These are phyloP conservation scores for Megaceryle maxima DNA, from an alignment of 2,113 vertebrate genomes.

Conservation along the genomic window DNA sequence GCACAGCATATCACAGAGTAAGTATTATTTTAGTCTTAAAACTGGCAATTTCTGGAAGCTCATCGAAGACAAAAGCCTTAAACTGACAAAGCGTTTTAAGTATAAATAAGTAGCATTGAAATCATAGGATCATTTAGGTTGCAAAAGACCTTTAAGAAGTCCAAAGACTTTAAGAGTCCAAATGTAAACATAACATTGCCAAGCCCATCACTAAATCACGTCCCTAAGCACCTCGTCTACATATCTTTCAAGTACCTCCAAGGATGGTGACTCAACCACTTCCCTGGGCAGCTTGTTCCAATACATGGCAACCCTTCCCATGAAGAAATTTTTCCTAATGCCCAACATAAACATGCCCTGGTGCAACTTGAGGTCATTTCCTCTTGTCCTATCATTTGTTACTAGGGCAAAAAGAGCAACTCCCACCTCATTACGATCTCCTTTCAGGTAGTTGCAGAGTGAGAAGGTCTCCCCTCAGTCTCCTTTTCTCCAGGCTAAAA, in stretches of 20 bases:
- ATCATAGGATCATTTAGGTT: neutral
- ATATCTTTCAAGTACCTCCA: neutral
- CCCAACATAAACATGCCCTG: neutral
- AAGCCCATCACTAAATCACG: neutral
- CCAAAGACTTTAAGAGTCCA: neutral
- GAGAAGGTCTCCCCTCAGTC: rapidly evolving
- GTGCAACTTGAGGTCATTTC: neutral
- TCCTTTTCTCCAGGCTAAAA: neutral
- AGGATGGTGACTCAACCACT: neutral
- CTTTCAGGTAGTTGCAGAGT: rapidly evolving
- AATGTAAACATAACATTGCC: neutral
- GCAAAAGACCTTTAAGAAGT: neutral
- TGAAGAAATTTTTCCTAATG: neutral
- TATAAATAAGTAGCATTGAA: neutral
- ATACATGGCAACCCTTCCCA: rapidly evolving
- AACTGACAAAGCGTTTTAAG: neutral
- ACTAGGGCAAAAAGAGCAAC: rapidly evolving
- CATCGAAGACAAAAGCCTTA: neutral
- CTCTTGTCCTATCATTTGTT: neutral
- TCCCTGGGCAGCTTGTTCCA: neutral
- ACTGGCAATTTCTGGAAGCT: neutral
- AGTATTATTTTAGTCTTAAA: neutral
- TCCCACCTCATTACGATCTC: rapidly evolving
- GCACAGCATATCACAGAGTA: neutral
- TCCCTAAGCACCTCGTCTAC: neutral